Base-by-base conservation (phyloP, 2,113 vertebrate species). In the Zosterops lateralis region DNA sequence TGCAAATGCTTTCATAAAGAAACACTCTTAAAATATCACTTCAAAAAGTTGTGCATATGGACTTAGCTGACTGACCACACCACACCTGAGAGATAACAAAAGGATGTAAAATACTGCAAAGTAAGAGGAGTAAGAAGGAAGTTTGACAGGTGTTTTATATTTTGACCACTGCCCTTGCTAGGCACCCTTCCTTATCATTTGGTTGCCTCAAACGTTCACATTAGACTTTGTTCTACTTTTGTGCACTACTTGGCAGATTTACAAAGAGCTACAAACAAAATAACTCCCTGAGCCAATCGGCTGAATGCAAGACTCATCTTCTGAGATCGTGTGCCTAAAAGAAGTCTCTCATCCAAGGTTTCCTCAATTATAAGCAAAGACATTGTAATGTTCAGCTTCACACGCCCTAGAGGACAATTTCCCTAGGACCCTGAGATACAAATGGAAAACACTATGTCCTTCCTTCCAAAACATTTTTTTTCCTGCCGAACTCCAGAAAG, bases 401-500 rank as follows among this genome's bases (percentile, higher is more conserved):
- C 0, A 2, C 10, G 4, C 16, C 56, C 36, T 28, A 3, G 82
- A 71, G 16, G 11, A 38, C 36, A 54, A 29, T 60, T 61, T 56
- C 50, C 13, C 22, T 65, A 0, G 0, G 21, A 54, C 4, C 12
- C 21, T 1, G 5, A 76, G 6, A 83, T 12, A 54, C 3, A 4
- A 74, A 65, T 9, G 5, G 14, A 66, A 87, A 94, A 73, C 25
- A 32, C n/a, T 36, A 11, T 0, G 1, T 60, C 24, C 34, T 28
- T 48, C 53, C 76, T 60, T 14, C 9, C n/a, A 79, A 87, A 72
- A 28, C 9, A 51, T 19, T 79, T 67, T 36, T 36, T 47, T 73
- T 8, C 25, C 34, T 40, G 24, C 4, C 68, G 50, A 48, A 71
- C 20, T 58, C 20, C 16, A 45, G 31, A 71, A 74, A 48, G 79